Percentiles rank a stretch among this genome's conserved stretches.
Conservation (phyloP, 2,113 vertebrate species). For the Perca schrenkii region DNA sequence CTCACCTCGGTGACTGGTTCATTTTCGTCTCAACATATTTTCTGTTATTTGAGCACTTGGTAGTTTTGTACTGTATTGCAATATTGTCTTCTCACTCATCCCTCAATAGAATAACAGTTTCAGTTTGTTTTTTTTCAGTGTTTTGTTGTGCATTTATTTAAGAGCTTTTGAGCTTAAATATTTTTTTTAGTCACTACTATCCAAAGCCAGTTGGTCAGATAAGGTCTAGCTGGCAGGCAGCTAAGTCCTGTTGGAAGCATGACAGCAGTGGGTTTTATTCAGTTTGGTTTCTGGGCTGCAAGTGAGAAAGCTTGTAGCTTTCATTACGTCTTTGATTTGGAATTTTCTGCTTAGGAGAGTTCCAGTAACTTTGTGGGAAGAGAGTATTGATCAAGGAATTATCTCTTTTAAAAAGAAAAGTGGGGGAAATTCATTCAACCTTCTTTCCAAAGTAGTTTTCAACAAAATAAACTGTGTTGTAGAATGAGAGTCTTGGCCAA, state of each 20-base stretch:
- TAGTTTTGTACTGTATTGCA: background rate
- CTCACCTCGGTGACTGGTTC: background rate
- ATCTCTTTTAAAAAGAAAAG: background rate
- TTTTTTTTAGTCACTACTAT: too few relatives aligned
- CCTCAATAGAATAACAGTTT: background rate
- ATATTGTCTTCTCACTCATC: background rate
- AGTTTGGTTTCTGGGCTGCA: background rate
- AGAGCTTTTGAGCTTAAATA: background rate
- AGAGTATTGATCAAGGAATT: background rate
- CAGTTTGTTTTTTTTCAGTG: background rate
- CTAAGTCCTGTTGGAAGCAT: background rate
- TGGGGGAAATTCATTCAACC: background rate
- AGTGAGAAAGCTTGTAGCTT: background rate
- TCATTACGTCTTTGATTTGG: background rate
- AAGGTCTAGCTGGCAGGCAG: background rate
- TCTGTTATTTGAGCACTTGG: background rate
- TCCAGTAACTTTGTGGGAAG: background rate
- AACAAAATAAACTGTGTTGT: constrained; percentile 31
- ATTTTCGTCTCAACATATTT: background rate
- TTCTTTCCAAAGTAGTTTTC: background rate
- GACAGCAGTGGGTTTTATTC: background rate
- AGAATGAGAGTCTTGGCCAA: constrained; percentile 95
- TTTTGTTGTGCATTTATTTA: background rate
- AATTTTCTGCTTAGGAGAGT: background rate
- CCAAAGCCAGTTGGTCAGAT: background rate